phyloP scores from a whole-genome alignment of 2,888 invertebrate species.

The Drosophila limbata region DNA sequence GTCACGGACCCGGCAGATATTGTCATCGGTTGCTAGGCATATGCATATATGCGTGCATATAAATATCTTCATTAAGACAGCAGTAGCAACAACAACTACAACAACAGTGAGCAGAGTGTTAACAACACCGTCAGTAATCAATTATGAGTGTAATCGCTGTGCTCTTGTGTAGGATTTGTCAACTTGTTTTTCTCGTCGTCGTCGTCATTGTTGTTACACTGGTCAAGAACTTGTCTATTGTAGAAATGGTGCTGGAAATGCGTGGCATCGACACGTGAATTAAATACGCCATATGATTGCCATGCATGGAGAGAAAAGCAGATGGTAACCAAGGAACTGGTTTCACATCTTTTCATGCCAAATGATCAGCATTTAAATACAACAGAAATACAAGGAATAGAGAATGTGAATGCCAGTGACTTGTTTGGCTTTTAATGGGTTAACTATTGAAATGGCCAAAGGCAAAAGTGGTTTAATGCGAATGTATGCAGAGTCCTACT shows the following conservation, averaged over 20 bases:
- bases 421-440: constrained; percentile 40
- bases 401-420: constrained; percentile 13
- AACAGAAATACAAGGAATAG: constrained; percentile 17
- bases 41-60: constrained; percentile 49
- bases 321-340: constrained; percentile 33
- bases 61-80: constrained; percentile 50
- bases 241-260: constrained; percentile 16
- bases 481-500: not conserved
- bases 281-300: constrained; percentile 1
- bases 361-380: constrained; percentile 11
- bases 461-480: constrained; percentile 12
- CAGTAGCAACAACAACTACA: constrained; percentile 9
- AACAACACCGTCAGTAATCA: constrained; percentile 10
- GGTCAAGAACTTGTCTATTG: constrained; percentile 39
- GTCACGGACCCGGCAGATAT: constrained; percentile 35
- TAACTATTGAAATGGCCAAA: constrained; percentile 27
- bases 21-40: not conserved
- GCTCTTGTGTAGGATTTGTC: not conserved
- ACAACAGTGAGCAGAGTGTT: constrained; percentile 8
- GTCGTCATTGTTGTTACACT: constrained; percentile 17
- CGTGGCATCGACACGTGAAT: constrained; percentile 54
- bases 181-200: constrained; percentile 39
- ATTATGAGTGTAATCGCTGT: constrained; percentile 16
- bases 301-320: not conserved
- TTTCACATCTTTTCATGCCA: constrained; percentile 35